These are phyloP conservation scores for Onchidella celtica DNA, from an alignment of 2,888 invertebrate genomes.

Conservation along the genomic window DNA sequence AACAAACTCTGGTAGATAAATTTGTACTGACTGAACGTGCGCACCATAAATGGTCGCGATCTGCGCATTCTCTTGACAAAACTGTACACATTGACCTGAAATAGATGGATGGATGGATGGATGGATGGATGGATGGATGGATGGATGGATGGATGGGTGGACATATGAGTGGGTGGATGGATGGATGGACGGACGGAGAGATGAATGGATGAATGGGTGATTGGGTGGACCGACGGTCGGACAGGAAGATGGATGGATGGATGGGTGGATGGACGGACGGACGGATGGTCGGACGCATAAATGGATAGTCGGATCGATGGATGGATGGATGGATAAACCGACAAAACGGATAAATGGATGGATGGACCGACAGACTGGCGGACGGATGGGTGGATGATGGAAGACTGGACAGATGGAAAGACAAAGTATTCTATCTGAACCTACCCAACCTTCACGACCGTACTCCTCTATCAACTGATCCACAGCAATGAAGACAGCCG, in stretches of 20 bases:
- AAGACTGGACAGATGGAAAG: no score
- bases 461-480: constrained; percentile 76
- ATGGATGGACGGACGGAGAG: not conserved
- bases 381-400: no score
- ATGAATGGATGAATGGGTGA: not conserved
- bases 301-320: no score
- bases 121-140: not conserved
- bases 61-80: constrained; percentile 72
- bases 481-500: constrained; percentile 77
- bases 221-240: not conserved
- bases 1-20: constrained; percentile 78
- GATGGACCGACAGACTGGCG: no score
- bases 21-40: constrained; percentile 75
- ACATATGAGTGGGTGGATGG: not conserved
- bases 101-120: not conserved
- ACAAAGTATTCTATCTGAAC: no score
- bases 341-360: no score
- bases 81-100: constrained; percentile 75
- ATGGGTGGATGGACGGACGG: not conserved
- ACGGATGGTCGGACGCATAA: no score
- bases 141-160: not conserved
- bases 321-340: no score
- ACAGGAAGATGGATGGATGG: not conserved
- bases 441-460: constrained; percentile 40
- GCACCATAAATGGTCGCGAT: constrained; percentile 73